Percentiles rank a stretch among this genome's conserved stretches.
phyloP scores from a whole-genome alignment of 2,888 invertebrate genomes.

The Nomada lathburiana region DNA sequence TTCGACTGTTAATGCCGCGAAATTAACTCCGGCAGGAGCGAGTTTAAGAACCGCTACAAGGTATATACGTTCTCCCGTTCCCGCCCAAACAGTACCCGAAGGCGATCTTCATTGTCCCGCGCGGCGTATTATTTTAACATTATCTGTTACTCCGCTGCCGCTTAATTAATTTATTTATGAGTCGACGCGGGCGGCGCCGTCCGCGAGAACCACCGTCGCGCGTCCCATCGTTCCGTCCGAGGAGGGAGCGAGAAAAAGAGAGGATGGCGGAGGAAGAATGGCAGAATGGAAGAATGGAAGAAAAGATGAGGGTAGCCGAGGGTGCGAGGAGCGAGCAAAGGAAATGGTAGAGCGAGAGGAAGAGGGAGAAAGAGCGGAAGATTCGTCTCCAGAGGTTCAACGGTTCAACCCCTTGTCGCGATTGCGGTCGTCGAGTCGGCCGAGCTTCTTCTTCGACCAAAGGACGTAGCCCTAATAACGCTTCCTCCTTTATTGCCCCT shows the following conservation, averaged over 20 bases:
- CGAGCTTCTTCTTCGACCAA: slow-evolving; percentile 58
- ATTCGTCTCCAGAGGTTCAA: slow-evolving; percentile 70
- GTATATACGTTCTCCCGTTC: slow-evolving; percentile 38
- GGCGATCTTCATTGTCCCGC: slow-evolving; percentile 73
- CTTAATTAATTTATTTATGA: slow-evolving; percentile 84
- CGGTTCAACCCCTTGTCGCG: slow-evolving; percentile 74
- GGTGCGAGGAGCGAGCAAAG: neutral
- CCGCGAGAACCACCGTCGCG: too few relatives aligned
- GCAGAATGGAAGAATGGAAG: neutral
- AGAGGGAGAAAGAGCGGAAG: slow-evolving; percentile 51
- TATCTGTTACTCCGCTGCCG: slow-evolving; percentile 77
- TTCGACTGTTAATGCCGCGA: slow-evolving; percentile 83
- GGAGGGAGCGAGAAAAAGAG: neutral
- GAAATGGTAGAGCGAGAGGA: slow-evolving; percentile 1
- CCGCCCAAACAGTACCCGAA: slow-evolving; percentile 35
- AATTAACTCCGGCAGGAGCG: slow-evolving; percentile 82
- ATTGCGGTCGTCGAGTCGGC: slow-evolving; percentile 38
- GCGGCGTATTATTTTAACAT: slow-evolving; percentile 81
- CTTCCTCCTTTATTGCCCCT: slow-evolving; percentile 77
- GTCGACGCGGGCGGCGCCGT: slow-evolving; percentile 70
- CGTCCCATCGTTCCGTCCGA: too few relatives aligned
- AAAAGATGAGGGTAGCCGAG: neutral
- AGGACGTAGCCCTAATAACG: slow-evolving; percentile 78
- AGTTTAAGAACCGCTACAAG: slow-evolving; percentile 80
- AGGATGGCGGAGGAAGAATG: neutral